Base-by-base conservation (phyloP, 2,888 invertebrate species). In the Allygus modestus region DNA sequence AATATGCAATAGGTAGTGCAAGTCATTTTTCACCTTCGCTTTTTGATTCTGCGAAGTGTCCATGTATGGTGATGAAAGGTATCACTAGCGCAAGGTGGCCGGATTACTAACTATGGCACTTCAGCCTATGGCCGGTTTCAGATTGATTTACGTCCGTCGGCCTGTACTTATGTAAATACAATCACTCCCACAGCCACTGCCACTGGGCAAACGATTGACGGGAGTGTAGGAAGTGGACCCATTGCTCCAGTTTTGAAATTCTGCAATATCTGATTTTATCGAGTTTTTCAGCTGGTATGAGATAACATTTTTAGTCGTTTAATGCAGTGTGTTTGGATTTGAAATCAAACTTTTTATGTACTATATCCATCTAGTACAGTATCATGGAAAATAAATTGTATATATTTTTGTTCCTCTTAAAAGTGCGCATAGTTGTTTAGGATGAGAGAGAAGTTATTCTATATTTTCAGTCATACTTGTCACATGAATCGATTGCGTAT, bases 161-260 rank as follows among this genome's bases (percentile, higher is more conserved):
- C 7, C 20, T 33, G 71, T 71, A 41, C 41, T 71, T 41, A 37
- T 71, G 71, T 69, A 69, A 69, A 69, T 61, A 23, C 20, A 23
- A 12, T 61, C 61, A 5, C 69, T 33, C n/a, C 69, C 33, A 46
- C 69, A 33, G 26, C 69, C n/a, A 28, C 4, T n/a, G 23, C 61
- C 26, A 1, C 11, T 2, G 31, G 69, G 69, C 31, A 33, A 23
- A 61, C 5, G 17, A 4, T 11, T 11, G 37, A 37, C 11, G 37
- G 17, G 15, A 5, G 33, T 69, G 31, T 69, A 69, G 31, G 31
- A 26, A 26, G 69, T 0, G 15, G 33, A n/a, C 31, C 31, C 17
- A 69, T 28, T 69, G 69, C 4, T 69, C 33, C 33, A 28, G 69
- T 31, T 69, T 69, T 69, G 12, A 28, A 33, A 15, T 31, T 69